Percentiles rank a stretch among this genome's conserved stretches.
These are phyloP conservation scores for Passer domesticus DNA, from an alignment of 2,113 vertebrate species.

Conservation along the genomic window DNA sequence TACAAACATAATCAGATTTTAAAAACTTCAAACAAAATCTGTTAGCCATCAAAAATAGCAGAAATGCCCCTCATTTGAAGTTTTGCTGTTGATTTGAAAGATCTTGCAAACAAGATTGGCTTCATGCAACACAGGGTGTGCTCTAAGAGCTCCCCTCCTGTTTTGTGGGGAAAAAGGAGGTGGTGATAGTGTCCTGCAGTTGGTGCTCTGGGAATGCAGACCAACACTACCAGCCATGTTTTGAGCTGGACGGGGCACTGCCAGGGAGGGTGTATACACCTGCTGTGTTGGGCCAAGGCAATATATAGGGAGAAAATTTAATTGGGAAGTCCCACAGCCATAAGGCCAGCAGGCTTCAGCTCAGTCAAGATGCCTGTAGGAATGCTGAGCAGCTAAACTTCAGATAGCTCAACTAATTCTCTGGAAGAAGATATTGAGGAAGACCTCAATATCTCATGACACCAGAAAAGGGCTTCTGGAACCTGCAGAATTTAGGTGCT, in stretches of 20 bases:
- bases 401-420: background rate
- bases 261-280: background rate
- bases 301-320: background rate
- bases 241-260: background rate
- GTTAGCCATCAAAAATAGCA: background rate
- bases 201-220: background rate
- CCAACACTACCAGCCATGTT: background rate
- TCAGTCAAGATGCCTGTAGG: background rate
- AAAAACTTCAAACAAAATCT: background rate
- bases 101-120: background rate
- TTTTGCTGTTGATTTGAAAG: background rate
- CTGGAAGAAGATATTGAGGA: too few species aligned
- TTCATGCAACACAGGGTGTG: background rate
- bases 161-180: background rate
- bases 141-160: background rate
- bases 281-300: background rate
- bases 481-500: background rate
- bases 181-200: background rate
- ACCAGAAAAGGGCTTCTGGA: background rate
- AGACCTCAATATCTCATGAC: background rate
- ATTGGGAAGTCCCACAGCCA: background rate
- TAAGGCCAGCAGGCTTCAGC: background rate
- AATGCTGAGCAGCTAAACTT: background rate
- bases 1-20: background rate
- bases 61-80: background rate